Base-by-base conservation (phyloP, 2,888 invertebrate genomes). In the Acrocyrtus sp. region DNA sequence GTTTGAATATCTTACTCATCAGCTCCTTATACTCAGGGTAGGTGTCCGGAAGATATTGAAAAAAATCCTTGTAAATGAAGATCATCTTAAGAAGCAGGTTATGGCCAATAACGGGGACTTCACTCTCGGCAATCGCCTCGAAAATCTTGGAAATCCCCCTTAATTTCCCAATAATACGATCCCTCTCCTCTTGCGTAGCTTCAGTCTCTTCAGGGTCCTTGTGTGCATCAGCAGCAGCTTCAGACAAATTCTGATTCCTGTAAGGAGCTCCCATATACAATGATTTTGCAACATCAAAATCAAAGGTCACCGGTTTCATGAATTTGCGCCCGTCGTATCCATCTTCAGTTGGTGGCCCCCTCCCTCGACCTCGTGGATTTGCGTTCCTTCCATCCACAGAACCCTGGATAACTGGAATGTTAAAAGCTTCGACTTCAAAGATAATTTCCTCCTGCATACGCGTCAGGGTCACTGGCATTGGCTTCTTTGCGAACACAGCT, bases 71-170 rank as follows among this genome's bases (percentile, higher is more conserved):
- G 48, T 63, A 72, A 8, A 76, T 26, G 22, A 73, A 45, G 8
- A 72, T 58, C 6, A 74, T 26, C 27, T 74, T 76, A 5, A 76
- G 17, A 2, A 74, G 39, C n/a, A 76, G 29, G 29, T 76, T 63
- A 48, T 76, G 76, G n/a, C 76, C 76, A 43, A 76, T 21, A 17
- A 76, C 39, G 10, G 76, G 74, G 43, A 54, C 26, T 19, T 58
- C 61, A 22, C 21, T 22, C 21, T 54, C 17, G 5, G 63, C 26
- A 3, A 70, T 60, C 1, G 45, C 54, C 34, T 76, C 74, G 56
- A 76, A 60, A 10, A 76, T 34, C 29, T 70, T 74, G 1, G 50
- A 61, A n/a, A 74, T 56, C 29, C 76, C 76, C n/a, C 62, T 57
- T 19, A 76, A 43, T 15, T 74, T 29, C 12, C 62, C 50, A 15